Conservation (phyloP, 2,797 vertebrate genomes). For the Sciurus vulgaris region DNA sequence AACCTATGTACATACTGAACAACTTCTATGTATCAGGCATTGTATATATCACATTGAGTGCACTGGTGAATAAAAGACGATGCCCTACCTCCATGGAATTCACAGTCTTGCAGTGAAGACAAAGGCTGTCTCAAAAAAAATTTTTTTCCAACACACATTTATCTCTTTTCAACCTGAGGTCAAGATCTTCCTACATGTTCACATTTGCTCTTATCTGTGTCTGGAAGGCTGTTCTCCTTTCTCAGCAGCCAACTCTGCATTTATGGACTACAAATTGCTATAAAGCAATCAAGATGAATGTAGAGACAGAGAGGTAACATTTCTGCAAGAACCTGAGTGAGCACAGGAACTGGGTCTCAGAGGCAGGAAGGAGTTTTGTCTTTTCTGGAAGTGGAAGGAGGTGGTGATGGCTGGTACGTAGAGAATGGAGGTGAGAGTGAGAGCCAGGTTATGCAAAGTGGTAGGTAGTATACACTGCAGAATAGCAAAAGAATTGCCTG, state of each 20-base stretch:
- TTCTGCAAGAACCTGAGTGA: background rate
- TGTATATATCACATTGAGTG: background rate
- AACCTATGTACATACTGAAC: background rate
- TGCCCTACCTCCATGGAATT: background rate
- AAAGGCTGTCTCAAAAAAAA: background rate
- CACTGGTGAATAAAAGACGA: background rate
- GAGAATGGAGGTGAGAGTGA: background rate
- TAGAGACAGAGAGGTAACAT: background rate
- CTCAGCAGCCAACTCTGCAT: background rate
- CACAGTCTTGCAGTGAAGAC: background rate
- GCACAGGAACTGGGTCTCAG: background rate
- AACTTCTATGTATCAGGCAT: background rate
- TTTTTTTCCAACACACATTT: background rate
- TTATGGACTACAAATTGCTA: background rate
- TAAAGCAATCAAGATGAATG: background rate
- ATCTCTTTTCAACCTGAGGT: background rate
- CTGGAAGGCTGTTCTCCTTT: background rate
- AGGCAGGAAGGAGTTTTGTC: background rate
- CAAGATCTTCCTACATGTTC: background rate
- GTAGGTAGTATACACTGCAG: accelerated
- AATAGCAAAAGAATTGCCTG: background rate
- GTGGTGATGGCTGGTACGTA: accelerated
- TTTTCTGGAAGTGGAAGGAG: background rate
- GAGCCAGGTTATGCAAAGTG: background rate
- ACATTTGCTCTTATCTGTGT: background rate